Evolutionary conservation across 1,140 invertebrate genomes (phyloP).

Genomic region (Bathynomus jamesi): DNA sequence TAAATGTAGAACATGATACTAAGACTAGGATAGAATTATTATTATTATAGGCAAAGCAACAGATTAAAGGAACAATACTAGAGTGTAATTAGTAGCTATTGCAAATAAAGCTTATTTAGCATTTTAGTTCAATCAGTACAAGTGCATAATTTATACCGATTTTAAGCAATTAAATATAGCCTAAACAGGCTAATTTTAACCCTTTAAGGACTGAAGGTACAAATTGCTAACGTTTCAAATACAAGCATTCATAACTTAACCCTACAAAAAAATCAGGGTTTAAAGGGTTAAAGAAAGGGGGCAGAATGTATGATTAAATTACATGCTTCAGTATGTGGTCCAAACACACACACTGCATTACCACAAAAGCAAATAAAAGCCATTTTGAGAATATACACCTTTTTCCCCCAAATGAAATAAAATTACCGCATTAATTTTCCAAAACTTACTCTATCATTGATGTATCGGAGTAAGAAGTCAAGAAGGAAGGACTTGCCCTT

Average conservation of each 20-base stretch:
- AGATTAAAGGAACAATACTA: background rate
- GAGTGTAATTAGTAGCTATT: background rate
- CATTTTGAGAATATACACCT: background rate
- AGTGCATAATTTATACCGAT: too few species aligned
- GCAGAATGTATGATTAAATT: background rate
- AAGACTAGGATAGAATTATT: background rate
- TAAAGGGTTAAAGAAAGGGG: too few species aligned
- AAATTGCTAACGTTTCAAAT: too few species aligned
- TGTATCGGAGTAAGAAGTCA: conserved; percentile 87
- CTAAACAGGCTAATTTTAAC: too few species aligned
- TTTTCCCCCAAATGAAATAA: too few species aligned
- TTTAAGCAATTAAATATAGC: too few species aligned
- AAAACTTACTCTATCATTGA: conserved; percentile 54
- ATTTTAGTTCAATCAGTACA: too few species aligned
- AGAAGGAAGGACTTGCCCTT: conserved; percentile 93
- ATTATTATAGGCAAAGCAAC: background rate
- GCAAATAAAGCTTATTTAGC: too few species aligned
- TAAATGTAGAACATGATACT: background rate
- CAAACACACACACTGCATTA: background rate
- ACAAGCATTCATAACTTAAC: too few species aligned
- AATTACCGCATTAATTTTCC: too few species aligned
- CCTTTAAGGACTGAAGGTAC: too few species aligned
- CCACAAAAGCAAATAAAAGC: background rate
- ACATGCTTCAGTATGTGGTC: background rate
- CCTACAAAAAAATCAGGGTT: too few species aligned